A percentile compares a stretch with the other conserved stretches of the same genome.
Conservation (phyloP, 2,797 vertebrate genomes). For the Falco biarmicus region DNA sequence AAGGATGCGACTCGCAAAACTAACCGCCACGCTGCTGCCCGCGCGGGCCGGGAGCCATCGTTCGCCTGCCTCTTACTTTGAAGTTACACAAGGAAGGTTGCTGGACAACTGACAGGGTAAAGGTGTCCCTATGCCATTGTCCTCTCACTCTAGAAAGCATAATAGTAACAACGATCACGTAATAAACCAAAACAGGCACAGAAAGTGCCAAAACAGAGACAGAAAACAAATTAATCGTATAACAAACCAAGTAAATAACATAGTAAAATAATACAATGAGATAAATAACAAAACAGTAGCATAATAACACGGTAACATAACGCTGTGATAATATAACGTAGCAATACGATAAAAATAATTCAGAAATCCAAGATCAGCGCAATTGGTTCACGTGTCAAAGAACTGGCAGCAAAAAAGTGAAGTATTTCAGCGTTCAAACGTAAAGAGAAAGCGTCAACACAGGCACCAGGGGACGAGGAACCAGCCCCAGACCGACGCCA, state of each 20-base stretch:
- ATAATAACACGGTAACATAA: too few relatives aligned
- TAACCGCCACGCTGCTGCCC: not conserved
- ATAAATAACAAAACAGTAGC: too few relatives aligned
- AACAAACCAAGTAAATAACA: too few relatives aligned
- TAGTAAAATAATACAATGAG: too few relatives aligned
- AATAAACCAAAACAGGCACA: too few relatives aligned
- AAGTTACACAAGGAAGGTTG: not conserved
- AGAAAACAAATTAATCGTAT: too few relatives aligned
- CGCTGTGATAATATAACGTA: too few relatives aligned
- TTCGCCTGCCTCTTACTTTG: not conserved
- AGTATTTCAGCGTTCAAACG: not conserved
- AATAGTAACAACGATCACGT: too few relatives aligned
- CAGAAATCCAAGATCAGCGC: too few relatives aligned
- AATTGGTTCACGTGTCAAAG: not conserved
- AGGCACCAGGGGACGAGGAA: not conserved
- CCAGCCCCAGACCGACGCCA: not conserved
- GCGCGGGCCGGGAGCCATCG: not conserved
- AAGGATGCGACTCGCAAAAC: not conserved
- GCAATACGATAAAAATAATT: too few relatives aligned
- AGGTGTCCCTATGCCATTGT: not conserved
- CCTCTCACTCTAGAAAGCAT: not conserved
- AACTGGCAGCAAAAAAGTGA: not conserved
- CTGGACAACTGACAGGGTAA: not conserved
- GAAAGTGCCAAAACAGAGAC: too few relatives aligned
- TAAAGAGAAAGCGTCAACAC: not conserved